phyloP scores from a whole-genome alignment of 2,888 invertebrate genomes.

The Drosophila lutescens region DNA sequence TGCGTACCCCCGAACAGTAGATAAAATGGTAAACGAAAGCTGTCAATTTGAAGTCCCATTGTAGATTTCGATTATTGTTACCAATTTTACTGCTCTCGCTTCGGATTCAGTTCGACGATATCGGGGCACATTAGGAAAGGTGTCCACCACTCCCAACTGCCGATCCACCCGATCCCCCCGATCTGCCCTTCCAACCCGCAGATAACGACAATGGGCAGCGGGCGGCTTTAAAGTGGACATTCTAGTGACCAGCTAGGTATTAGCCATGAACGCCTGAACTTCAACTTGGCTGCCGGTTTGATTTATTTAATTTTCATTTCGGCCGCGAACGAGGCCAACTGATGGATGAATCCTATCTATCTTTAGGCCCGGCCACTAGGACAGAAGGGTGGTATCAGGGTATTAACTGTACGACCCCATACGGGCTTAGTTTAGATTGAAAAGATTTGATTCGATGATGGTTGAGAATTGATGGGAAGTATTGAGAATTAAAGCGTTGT shows the following conservation, averaged over 20 bases:
- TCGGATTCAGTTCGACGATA: constrained; percentile 51
- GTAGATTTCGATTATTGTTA: constrained; percentile 43
- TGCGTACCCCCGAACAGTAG: constrained; percentile 55
- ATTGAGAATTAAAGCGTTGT: not conserved
- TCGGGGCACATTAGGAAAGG: constrained; percentile 50
- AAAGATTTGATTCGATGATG: constrained; percentile 25
- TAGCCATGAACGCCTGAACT: constrained; percentile 68
- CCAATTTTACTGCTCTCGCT: constrained; percentile 31
- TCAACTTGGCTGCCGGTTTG: constrained; percentile 59
- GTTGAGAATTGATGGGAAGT: constrained; percentile 28
- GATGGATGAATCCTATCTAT: constrained; percentile 63
- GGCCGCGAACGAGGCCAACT: constrained; percentile 45
- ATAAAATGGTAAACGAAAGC: constrained; percentile 78
- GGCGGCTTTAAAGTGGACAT: constrained; percentile 74
- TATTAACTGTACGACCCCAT: constrained; percentile 50
- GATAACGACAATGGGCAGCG: constrained; percentile 64
- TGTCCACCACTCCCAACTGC: constrained; percentile 44
- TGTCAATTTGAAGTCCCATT: constrained; percentile 78
- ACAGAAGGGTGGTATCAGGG: constrained; percentile 46
- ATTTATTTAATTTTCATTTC: constrained; percentile 45
- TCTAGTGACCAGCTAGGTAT: constrained; percentile 68
- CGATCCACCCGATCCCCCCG: constrained; percentile 1
- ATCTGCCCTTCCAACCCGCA: not conserved
- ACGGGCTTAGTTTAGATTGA: constrained; percentile 45
- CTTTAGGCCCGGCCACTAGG: constrained; percentile 26